phyloP scores from a whole-genome alignment of 2,888 invertebrate species.

The Morpho achilles region DNA sequence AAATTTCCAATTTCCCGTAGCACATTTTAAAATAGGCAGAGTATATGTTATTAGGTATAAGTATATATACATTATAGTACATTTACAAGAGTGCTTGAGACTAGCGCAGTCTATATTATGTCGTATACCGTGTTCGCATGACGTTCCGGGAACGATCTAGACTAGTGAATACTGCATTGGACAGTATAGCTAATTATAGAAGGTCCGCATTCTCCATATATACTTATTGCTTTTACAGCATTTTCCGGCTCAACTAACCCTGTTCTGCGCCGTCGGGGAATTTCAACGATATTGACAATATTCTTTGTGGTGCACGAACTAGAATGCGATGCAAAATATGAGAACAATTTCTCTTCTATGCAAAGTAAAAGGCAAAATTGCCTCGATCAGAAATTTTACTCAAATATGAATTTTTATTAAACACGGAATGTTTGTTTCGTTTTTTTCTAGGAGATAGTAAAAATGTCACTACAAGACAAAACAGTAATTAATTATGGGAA shows the following conservation, averaged over 20 bases:
- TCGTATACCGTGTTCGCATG: neutral
- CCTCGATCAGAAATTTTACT: too few species aligned
- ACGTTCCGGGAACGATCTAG: slow-evolving; percentile 16
- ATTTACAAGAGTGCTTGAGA: neutral
- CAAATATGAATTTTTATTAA: too few species aligned
- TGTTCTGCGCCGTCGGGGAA: slow-evolving; percentile 9
- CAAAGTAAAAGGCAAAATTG: too few species aligned
- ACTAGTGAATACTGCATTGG: slow-evolving; percentile 12
- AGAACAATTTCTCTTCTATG: neutral
- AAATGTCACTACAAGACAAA: too few species aligned
- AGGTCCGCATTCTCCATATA: slow-evolving; percentile 50
- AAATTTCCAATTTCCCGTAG: too few species aligned
- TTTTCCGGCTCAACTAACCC: slow-evolving; percentile 8
- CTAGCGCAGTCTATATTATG: neutral
- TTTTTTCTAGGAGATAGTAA: too few species aligned
- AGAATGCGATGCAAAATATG: neutral
- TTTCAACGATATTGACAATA: slow-evolving; percentile 18
- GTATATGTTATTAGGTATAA: too few species aligned
- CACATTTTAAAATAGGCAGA: too few species aligned
- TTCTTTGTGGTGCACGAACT: slow-evolving; percentile 4
- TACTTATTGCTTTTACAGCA: slow-evolving; percentile 19
- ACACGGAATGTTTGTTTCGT: too few species aligned
- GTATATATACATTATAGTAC: too few species aligned
- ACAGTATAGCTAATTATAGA: slow-evolving; percentile 55
- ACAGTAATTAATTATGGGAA: too few species aligned